Base-by-base conservation (phyloP, 1,140 invertebrate species). In the Delia radicum region DNA sequence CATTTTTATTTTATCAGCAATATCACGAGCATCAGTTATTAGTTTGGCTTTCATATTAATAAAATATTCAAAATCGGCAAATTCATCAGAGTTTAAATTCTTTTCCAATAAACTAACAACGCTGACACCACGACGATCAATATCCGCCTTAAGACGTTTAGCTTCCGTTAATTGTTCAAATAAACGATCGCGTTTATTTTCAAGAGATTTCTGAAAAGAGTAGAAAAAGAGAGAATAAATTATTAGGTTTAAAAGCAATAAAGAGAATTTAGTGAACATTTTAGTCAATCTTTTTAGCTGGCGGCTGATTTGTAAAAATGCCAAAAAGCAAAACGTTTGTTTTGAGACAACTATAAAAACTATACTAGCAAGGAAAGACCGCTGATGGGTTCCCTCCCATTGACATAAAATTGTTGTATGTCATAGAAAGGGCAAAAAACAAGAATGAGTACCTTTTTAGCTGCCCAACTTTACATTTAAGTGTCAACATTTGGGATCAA, bases 1-100 rank as follows among this genome's bases (percentile, higher is more conserved):
- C 63, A 95, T 88, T 82, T 94, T 93, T 76, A 97, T 94, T 87
- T 95, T 95, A 82, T 96, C 95, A 78, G 94, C 91, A 76, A 96
- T 92, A 83, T 96, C 94, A 78, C 94, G 89, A 74, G 92, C 90
- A 83, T 96, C 94, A 84, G 96, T 92, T 78, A 95, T 92, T 63
- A 96, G 87, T 87, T 95, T 95, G n/a, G 94, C 93, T 89, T 96
- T 96, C 93, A 95, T 96, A 81, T 94, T 94, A 79, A 96, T 93
- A 85, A 95, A 96, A 84, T 95, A 93, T 79, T 94, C 92, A 82
- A 95, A 96, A 80, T 96, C 94, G 26, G 92, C 91, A 83, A 91
- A 94, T 80, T 95, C 92, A 69, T 94, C 92, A 15, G 90, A 88
- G 75, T 89, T 90, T 74, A 97, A 88, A 86, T 94, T 93, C 83